Evolutionary conservation across 1,140 invertebrate species (phyloP).

Genomic region (Cyphomyrmex costatus): DNA sequence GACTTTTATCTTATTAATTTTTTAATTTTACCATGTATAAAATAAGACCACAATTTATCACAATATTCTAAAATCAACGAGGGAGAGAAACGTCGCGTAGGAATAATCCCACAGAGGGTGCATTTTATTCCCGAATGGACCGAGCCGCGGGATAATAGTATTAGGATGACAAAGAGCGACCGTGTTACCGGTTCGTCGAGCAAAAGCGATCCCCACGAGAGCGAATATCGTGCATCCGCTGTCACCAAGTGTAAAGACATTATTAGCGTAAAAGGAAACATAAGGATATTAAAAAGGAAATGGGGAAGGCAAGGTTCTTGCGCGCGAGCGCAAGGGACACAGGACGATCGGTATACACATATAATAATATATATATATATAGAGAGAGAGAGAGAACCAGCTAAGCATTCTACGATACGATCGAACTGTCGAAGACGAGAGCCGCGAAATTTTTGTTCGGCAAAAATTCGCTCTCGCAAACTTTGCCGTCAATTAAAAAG

Average conservation of each 20-base stretch:
- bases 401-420: slow-evolving; percentile 84
- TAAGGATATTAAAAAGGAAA: slow-evolving; percentile 53
- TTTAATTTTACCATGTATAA: neutral
- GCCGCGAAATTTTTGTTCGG: neutral
- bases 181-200: slow-evolving; percentile 77
- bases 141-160: slow-evolving; percentile 64
- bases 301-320: slow-evolving; percentile 62
- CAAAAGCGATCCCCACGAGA: slow-evolving; percentile 78
- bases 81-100: slow-evolving; percentile 30
- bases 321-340: slow-evolving; percentile 70
- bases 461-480: neutral
- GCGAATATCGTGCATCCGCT: slow-evolving; percentile 78
- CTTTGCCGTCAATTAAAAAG: slow-evolving; percentile 5
- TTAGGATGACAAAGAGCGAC: slow-evolving; percentile 77
- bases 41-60: neutral
- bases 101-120: neutral
- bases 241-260: slow-evolving; percentile 78
- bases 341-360: slow-evolving; percentile 82
- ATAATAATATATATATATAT: slow-evolving; percentile 71
- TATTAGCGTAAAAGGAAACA: slow-evolving; percentile 74
- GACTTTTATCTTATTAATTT: neutral
- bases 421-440: slow-evolving; percentile 76
- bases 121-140: slow-evolving; percentile 68
- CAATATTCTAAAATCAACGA: neutral
- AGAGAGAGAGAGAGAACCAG: slow-evolving; percentile 82